Base-by-base conservation (phyloP, 2,113 vertebrate genomes). In the Passer montanus region DNA sequence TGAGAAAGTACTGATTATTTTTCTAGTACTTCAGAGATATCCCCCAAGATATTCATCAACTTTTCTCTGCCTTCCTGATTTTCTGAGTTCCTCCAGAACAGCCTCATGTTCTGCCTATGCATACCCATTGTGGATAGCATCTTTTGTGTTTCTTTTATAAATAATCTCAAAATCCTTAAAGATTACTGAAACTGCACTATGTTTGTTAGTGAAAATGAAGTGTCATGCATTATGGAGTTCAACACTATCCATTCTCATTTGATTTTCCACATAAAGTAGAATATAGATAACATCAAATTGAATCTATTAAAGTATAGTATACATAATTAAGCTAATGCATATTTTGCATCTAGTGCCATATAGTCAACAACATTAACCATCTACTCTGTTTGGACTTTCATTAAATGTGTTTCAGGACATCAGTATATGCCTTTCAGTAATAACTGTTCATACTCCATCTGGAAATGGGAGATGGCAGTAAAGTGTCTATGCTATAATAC, bases 321-420 rank as follows among this genome's bases (percentile, higher is more conserved):
- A 35, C 60, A 58, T 90, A 60, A 92, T 95, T 73, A 52, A 33
- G 62, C 72, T 26, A 75, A 58, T 80, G 10, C 9, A 46, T 80
- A 59, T 60, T 89, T 30, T 49, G 59, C 9, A 37, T 35, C 58
- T 89, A 84, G 35, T 10, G 4, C 44, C 49, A 8, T 24, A 46
- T 27, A 82, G 27, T 82, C 37, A 88, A 66, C 53, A 60, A 69
- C 28, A 72, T 70, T 23, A 60, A n/a, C 56, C 73, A 93, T 49
- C 60, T 70, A 95, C 63, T 90, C 72, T 74, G 60, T 77, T 95
- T 95, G 88, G 95, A 92, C 68, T 91, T 97, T 91, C 86, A 92
- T 94, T 93, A 53, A 80, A 91, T 69, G 69, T 88, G 60, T 94
- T 96, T 95, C 49, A 77, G 76, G 37, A 86, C 88, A 95, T 83